These are phyloP conservation scores for Heteromyza rotundicornis DNA, from an alignment of 2,888 invertebrate genomes.

Conservation along the genomic window DNA sequence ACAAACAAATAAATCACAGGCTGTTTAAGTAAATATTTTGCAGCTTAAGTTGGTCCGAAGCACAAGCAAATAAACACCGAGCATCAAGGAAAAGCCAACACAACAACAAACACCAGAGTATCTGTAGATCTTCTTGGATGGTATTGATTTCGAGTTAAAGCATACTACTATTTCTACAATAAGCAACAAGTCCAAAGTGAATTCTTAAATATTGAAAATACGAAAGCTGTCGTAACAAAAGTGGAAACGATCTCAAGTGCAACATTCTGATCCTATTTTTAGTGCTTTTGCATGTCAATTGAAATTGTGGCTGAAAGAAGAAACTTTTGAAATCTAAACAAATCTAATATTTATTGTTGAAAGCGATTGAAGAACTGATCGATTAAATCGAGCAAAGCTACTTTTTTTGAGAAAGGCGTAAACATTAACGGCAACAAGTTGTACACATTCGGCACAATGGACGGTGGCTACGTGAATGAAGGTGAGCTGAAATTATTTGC, in stretches of 20 bases:
- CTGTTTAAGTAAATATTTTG: neutral
- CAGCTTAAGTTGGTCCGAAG: neutral
- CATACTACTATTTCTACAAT: no score
- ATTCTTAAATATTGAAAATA: no score
- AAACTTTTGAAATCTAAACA: conserved; percentile 18
- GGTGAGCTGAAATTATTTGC: conserved; percentile 45
- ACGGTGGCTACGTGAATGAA: conserved; percentile 62
- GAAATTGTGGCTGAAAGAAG: conserved; percentile 17
- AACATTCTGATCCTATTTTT: neutral
- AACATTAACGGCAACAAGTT: conserved; percentile 43
- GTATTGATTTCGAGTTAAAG: no score
- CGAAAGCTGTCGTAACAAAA: no score
- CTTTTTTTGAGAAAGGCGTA: conserved; percentile 25
- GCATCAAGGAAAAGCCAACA: neutral
- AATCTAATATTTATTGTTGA: neutral
- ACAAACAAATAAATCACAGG: neutral
- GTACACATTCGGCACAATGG: conserved; percentile 60
- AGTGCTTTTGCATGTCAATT: neutral
- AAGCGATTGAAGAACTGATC: neutral
- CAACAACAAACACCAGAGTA: conserved; percentile 19
- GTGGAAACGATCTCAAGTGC: neutral
- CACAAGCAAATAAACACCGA: neutral
- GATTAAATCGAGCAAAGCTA: neutral
- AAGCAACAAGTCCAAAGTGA: no score
- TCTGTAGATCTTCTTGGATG: conserved; percentile 24